Evolutionary conservation across 2,888 invertebrate species (phyloP).

Genomic region (Phragmatobia fuliginosa): DNA sequence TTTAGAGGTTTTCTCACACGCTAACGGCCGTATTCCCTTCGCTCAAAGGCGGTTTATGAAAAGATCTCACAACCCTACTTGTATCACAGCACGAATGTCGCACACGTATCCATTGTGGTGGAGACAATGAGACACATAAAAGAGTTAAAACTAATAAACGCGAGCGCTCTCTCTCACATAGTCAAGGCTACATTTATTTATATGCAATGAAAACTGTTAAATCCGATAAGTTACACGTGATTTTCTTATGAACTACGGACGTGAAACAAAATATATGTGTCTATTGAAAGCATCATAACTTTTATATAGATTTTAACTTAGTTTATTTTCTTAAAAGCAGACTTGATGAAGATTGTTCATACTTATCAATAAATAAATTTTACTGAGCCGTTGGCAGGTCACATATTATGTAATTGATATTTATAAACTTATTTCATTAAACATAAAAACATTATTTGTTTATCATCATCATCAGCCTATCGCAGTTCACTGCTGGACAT

Average conservation of each 20-base stretch:
- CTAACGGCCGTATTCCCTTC: slow-evolving; percentile 62
- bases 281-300: not conserved
- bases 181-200: slow-evolving; percentile 22
- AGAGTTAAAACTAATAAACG: slow-evolving; percentile 52
- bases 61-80: slow-evolving; percentile 54
- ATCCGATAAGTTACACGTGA: not conserved
- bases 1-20: slow-evolving; percentile 66
- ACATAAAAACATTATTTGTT: too few species aligned
- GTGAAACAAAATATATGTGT: not conserved
- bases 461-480: too few species aligned
- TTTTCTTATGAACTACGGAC: not conserved
- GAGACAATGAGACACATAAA: slow-evolving; percentile 46
- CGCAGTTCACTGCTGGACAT: too few species aligned
- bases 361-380: too few species aligned
- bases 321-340: not conserved
- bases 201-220: slow-evolving; percentile 13
- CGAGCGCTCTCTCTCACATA: slow-evolving; percentile 26
- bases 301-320: not conserved
- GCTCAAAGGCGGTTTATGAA: slow-evolving; percentile 64
- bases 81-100: slow-evolving; percentile 51
- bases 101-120: slow-evolving; percentile 44
- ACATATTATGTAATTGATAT: not conserved
- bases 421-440: too few species aligned
- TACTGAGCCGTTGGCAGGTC: not conserved
- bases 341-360: not conserved